These are phyloP conservation scores for Accipiter virgatus DNA, from an alignment of 2,113 vertebrate species.

Conservation along the genomic window DNA sequence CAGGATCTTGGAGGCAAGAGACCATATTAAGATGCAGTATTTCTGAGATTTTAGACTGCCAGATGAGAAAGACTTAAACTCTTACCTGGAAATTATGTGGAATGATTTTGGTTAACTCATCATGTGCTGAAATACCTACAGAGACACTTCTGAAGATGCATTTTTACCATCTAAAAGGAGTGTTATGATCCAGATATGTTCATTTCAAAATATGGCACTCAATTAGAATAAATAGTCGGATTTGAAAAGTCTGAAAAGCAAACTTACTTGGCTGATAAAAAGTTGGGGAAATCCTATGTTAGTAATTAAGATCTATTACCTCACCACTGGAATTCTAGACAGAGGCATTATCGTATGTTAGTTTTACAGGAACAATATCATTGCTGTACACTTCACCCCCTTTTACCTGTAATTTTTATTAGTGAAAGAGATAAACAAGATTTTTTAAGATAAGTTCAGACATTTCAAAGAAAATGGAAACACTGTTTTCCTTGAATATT, in stretches of 20 bases:
- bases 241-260: not conserved
- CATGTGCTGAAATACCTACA: not conserved
- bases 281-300: not conserved
- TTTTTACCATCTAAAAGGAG: not conserved
- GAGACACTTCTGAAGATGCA: not conserved
- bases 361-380: not conserved
- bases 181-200: not conserved
- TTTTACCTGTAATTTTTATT: not conserved
- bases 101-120: not conserved
- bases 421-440: not conserved
- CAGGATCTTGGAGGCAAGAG: not conserved
- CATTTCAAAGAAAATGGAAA: not conserved
- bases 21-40: not conserved
- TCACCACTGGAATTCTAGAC: not conserved
- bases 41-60: not conserved
- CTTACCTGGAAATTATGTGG: not conserved
- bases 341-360: not conserved
- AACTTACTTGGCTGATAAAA: not conserved
- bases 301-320: not conserved
- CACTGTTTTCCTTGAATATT: not conserved
- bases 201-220: not conserved
- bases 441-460: not conserved
- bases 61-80: not conserved
- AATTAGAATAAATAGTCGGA: not conserved
- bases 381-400: fast-evolving